phyloP scores from a whole-genome alignment of 1,140 invertebrate genomes.

The Artemia franciscana region DNA sequence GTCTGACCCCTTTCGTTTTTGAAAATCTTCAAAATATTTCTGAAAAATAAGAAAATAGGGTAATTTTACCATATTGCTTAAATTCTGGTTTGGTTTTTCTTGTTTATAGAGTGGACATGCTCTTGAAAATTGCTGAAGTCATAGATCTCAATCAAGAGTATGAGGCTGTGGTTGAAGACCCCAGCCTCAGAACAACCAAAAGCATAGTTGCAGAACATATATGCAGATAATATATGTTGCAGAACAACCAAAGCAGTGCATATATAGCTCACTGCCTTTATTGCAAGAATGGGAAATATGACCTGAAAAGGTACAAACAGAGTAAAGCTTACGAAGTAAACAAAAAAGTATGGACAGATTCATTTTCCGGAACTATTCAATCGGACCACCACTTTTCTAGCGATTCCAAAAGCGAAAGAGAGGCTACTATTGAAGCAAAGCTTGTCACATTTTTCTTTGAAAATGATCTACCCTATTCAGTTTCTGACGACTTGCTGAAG shows the following conservation, averaged over 20 bases:
- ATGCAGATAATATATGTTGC: neutral
- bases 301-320: neutral
- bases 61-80: too few relatives aligned
- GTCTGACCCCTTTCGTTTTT: too few relatives aligned
- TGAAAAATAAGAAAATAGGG: too few relatives aligned
- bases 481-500: neutral
- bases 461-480: neutral
- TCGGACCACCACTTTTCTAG: neutral
- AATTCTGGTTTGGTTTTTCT: too few relatives aligned
- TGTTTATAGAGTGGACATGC: too few relatives aligned
- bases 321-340: neutral
- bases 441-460: constrained; percentile 2
- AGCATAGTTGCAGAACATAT: neutral
- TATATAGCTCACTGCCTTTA: neutral
- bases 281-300: neutral
- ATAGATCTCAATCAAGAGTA: neutral
- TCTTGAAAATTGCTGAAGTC: too few relatives aligned
- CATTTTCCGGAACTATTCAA: neutral
- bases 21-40: too few relatives aligned
- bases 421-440: neutral
- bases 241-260: neutral
- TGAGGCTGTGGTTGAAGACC: neutral
- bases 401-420: constrained; percentile 1
- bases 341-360: neutral
- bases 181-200: neutral